Evolutionary conservation across 2,797 vertebrate genomes (phyloP).

Genomic region (Schizothorax lantsangensis): DNA sequence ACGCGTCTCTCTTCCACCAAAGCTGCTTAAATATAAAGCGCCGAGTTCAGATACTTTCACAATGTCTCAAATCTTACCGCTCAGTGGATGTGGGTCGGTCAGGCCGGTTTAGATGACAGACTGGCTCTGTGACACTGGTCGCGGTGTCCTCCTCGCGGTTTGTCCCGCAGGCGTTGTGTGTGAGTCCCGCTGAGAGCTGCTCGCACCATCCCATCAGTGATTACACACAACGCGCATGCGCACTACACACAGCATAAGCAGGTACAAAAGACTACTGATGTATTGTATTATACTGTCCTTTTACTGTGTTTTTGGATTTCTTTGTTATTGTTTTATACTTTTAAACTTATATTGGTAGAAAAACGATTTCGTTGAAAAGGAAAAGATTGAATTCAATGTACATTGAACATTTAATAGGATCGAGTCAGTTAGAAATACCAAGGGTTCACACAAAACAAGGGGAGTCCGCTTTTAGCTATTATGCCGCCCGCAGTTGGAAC

Average conservation of each 20-base stretch:
- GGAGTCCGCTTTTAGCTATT: too few species aligned
- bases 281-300: not conserved
- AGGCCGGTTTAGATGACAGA: slow-evolving; percentile 26
- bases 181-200: not conserved
- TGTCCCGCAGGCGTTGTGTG: slow-evolving; percentile 13
- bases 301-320: not conserved
- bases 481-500: too few species aligned
- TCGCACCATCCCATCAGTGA: slow-evolving; percentile 19
- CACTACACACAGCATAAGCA: not conserved
- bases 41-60: not conserved
- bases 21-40: not conserved
- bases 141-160: slow-evolving; percentile 24
- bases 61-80: slow-evolving; percentile 48
- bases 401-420: too few species aligned
- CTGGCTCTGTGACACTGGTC: slow-evolving; percentile 20
- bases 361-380: not conserved
- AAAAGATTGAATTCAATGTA: not conserved
- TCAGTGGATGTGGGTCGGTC: not conserved
- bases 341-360: not conserved
- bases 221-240: slow-evolving; percentile 41
- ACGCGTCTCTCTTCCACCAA: slow-evolving; percentile 11
- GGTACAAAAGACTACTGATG: slow-evolving; percentile 1
- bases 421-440: too few species aligned
- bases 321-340: not conserved
- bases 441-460: too few species aligned